Conservation (phyloP, 2,797 vertebrate genomes). For the Oreochromis mossambicus region DNA sequence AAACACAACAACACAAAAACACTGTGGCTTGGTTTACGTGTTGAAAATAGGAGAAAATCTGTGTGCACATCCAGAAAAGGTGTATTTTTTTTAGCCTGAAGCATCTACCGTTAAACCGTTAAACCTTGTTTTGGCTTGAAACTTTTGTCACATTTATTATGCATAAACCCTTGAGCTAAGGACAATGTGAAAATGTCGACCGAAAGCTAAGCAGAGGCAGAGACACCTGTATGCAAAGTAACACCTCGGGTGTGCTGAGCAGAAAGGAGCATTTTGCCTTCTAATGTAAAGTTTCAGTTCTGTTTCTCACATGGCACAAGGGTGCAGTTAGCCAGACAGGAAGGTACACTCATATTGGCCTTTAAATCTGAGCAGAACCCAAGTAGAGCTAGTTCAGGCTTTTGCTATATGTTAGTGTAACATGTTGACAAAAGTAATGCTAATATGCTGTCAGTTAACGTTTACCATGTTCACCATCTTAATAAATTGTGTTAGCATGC, state of each 20-base stretch:
- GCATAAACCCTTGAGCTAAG: not conserved
- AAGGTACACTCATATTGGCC: not conserved
- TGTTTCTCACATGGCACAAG: not conserved
- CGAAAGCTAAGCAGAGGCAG: not conserved
- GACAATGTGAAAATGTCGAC: not conserved
- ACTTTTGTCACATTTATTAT: not conserved
- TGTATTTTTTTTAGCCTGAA: not conserved
- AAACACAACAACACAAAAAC: not conserved
- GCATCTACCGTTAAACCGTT: not conserved
- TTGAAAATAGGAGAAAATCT: not conserved
- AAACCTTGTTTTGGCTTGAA: not conserved
- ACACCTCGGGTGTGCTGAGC: not conserved
- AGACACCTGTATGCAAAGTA: not conserved
- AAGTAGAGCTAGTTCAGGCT: not conserved
- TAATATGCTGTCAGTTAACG: not conserved
- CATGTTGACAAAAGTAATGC: not conserved
- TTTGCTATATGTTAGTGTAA: not conserved
- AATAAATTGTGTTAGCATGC: not conserved
- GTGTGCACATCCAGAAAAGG: not conserved
- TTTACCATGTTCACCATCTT: not conserved
- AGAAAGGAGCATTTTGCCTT: not conserved
- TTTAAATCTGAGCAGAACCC: accelerated
- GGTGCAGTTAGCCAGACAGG: not conserved
- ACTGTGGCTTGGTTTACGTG: not conserved
- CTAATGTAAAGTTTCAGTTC: slow-evolving; percentile 6